Base-by-base conservation (phyloP, 2,797 vertebrate genomes). In the Falco novaeseelandiae region DNA sequence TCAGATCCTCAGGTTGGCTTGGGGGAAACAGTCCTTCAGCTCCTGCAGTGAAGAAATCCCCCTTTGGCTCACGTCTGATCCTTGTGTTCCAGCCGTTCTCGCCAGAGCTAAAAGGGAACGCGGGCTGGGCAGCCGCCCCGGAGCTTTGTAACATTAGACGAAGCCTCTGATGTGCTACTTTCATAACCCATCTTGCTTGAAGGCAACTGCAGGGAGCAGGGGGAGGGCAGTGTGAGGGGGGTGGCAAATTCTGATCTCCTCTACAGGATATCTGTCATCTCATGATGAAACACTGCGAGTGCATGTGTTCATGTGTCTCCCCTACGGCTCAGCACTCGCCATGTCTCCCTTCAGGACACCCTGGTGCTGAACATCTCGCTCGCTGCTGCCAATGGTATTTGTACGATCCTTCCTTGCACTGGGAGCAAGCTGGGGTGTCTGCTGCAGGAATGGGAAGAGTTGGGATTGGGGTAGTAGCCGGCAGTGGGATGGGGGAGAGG, bases 331-430 rank as follows among this genome's bases (percentile, higher is more conserved):
- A 36, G 61, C 83, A 1, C 72, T 61, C 3, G 4, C 67, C 3
- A 0, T 1, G 0, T 40, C 73, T 71, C 61, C 32, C 23, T 42
- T 14, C 73, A 30, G 78, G 85, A 89, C 5, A 0, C 42, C 20
- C 70, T 3, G 3, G n/a, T 5, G 1, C 54, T 2, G 40, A 29
- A 30, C 82, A 36, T 14, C 42, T 63, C 3, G 1, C 55, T 62
- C 1, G 0, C 23, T 1, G 1, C 71, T 63, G 77, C 52, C 3
- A 1, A 40, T 46, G 91, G 87, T 62, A 51, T 71, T 42, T 25
- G 38, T 27, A 46, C 0, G 0, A 21, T 14, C 26, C 22, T 26
- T 46, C 58, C 55, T 44, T 0, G 1, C 7, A 3, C 10, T 0
- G 18, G 66, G 44, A 63, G 49, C 12, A 18, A 59, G 32, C 21